Base-by-base conservation (phyloP, 2,113 vertebrate species). In the Glareola pratincola region DNA sequence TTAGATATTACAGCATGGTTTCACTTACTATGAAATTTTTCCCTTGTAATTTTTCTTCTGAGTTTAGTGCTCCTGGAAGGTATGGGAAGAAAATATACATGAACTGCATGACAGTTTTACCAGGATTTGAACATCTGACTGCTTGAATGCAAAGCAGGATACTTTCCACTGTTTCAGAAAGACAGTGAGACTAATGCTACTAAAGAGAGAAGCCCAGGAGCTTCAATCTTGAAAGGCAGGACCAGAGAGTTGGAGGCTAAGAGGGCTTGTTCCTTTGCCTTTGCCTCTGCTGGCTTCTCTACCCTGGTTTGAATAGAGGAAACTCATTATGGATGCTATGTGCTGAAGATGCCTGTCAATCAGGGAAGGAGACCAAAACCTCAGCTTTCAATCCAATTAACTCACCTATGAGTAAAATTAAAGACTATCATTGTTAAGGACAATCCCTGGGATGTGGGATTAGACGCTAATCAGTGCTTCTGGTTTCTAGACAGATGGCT, bases 11-110 rank as follows among this genome's bases (percentile, higher is more conserved):
- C 73, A 87, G 83, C 36, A 56, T 53, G 60, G 19, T 21, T 92
- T 93, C 83, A 26, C 51, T 92, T 75, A 36, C 39, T 81, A 32
- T 62, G 43, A 79, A 10, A 21, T 88, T 89, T 96, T 95, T 43
- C 51, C 41, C 48, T 84, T 86, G 48, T 87, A 81, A 78, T 96
- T 94, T 91, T 95, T 51, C 68, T 89, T 88, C 75, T 66, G 47
- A 84, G 22, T 84, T 87, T 59, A 68, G 76, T n/a, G 34, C 14
- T 81, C 34, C 43, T 67, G 48, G 20, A 80, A 92, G 36, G 30
- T 47, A 77, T 16, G 69, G 56, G 39, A 68, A 51, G n/a, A 81
- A 96, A 88, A 84, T 94, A 95, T 60, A 84, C 27, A 84, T 2
- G 16, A 81, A 51, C 56, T 29, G 14, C 12, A 14, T 41, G 69